These are phyloP conservation scores for Pica pica DNA, from an alignment of 2,113 vertebrate genomes.

Conservation along the genomic window DNA sequence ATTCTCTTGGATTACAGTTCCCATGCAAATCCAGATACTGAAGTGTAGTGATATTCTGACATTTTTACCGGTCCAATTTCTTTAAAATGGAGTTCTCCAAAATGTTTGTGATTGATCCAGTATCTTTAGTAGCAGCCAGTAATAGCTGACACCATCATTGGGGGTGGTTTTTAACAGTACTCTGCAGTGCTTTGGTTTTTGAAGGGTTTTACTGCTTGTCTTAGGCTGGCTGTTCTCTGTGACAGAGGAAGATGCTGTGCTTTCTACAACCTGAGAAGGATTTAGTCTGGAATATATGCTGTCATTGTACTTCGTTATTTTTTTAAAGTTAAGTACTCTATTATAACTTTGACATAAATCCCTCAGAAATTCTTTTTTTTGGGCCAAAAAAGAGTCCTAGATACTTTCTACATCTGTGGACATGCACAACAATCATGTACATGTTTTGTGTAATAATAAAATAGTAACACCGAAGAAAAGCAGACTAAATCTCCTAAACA, in stretches of 20 bases:
- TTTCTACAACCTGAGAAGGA: neutral
- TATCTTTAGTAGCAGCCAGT: neutral
- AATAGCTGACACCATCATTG: rapidly evolving
- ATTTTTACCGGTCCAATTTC: neutral
- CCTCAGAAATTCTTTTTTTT: neutral
- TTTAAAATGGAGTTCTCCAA: neutral
- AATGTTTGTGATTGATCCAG: neutral
- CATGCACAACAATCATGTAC: neutral
- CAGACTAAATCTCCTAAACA: neutral
- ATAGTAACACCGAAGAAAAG: neutral
- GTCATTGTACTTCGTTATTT: neutral
- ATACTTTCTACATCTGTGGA: neutral
- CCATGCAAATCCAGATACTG: neutral
- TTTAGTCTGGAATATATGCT: neutral
- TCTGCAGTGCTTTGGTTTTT: neutral
- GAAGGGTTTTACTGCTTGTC: neutral
- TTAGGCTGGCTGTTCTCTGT: neutral
- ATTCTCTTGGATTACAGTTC: neutral
- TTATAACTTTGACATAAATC: neutral
- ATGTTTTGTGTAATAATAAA: neutral
- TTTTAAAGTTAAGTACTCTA: neutral
- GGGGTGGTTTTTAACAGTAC: neutral
- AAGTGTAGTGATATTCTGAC: neutral
- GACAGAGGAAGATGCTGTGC: neutral
- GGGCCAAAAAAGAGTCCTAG: rapidly evolving